Percentiles rank a stretch among this genome's conserved stretches.
phyloP scores from a whole-genome alignment of 1,140 invertebrate genomes.

The Probaryconus sp. region DNA sequence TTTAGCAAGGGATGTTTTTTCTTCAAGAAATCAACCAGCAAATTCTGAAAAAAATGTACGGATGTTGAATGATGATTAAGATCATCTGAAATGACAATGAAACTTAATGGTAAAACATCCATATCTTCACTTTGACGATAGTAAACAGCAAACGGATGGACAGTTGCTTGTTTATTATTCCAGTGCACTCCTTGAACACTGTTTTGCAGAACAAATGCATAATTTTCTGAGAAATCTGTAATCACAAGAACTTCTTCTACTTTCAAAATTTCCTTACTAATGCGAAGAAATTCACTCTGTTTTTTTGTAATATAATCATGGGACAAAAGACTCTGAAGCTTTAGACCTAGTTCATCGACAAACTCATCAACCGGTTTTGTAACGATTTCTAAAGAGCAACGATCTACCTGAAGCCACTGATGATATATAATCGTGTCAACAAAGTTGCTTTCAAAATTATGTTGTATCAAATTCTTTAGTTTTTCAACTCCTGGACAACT shows the following conservation, averaged over 20 bases:
- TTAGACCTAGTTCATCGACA: constrained; percentile 27
- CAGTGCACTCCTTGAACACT: too few relatives aligned
- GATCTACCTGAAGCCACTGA: constrained; percentile 29
- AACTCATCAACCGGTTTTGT: constrained; percentile 27
- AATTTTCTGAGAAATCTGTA: too few relatives aligned
- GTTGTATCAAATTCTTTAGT: constrained; percentile 9
- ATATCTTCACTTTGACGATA: too few relatives aligned
- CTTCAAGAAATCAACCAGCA: constrained; percentile 28
- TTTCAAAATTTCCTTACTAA: constrained; percentile 34
- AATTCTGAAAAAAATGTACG: constrained; percentile 47
- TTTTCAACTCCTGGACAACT: constrained; percentile 23
- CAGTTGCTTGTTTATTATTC: constrained; percentile 56
- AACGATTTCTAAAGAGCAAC: constrained; percentile 30
- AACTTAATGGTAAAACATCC: constrained; percentile 15
- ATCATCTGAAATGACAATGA: constrained; percentile 49
- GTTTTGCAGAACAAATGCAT: too few relatives aligned
- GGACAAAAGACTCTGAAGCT: constrained; percentile 12
- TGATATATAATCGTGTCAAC: too few relatives aligned
- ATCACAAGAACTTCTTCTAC: constrained; percentile 28
- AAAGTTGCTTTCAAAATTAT: neutral
- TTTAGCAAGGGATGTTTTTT: constrained; percentile 35
- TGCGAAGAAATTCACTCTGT: constrained; percentile 41
- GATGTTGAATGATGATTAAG: constrained; percentile 49
- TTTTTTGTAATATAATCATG: constrained; percentile 48
- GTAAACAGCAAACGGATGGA: constrained; percentile 57